Evolutionary conservation across 2,113 vertebrate species (phyloP), one percentile per base, ranked within the genome.

Genomic region (Pseudorhombus dupliciocellatus): DNA sequence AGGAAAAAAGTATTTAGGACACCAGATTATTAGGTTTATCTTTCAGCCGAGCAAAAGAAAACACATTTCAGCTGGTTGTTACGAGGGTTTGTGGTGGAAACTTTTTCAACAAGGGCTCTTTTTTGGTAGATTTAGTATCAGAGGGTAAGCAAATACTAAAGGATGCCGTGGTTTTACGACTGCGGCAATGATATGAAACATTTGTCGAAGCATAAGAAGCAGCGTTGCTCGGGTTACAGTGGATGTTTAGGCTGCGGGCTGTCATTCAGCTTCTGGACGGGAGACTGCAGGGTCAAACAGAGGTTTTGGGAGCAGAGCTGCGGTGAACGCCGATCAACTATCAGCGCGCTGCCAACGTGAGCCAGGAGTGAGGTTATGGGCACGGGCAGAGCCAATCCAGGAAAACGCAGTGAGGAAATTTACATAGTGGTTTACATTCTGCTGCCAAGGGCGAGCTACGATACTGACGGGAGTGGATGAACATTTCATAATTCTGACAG

Each of bases 311-410:
- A 70, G 78, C 62, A 55, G 28, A 5, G 14, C 74, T 65, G 64
- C 54, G 54, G 54, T 26, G 74, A 80, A 83, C 77, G 42, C 69
- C 65, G 81, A 79, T 79, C 71, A 81, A 59, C 65, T 75, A 53
- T 75, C 69, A 57, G 40, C 79, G 65, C 55, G 21, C 63, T 55
- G 31, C 3, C 22, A 79, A 84, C 71, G 72, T 42, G 54, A 74
- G 62, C 44, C 67, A 22, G 46, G 31, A 66, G 65, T 40, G 74
- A 83, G 80, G 80, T 85, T 82, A 54, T 57, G 37, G 42, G 65
- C 62, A 80, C 7, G 22, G 55, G 4, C 53, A 70, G n/a, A 30
- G 80, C 77, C 71, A 70, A 60, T 74, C 69, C 67, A 20, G 65
- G 66, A 87, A 80, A 15, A 82, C 62, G n/a, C 5, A 68, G 75